A percentile compares a stretch with the other conserved stretches of the same genome.
phyloP scores from a whole-genome alignment of 2,888 invertebrate genomes.

The Furcula furcula region DNA sequence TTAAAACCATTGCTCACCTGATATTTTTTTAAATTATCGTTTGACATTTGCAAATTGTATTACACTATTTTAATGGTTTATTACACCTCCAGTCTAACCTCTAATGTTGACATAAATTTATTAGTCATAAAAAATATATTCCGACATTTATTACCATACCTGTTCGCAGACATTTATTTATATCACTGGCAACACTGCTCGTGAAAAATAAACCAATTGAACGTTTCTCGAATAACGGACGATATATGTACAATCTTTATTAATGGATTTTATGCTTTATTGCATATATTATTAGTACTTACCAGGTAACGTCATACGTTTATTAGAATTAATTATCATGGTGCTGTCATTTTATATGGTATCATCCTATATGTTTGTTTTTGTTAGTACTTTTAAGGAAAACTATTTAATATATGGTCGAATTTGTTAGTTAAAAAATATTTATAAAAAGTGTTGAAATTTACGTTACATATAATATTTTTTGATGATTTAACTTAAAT shows the following conservation, averaged over 20 bases:
- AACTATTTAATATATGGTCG: too few relatives aligned
- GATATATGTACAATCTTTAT: constrained; percentile 21
- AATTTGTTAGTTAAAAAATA: too few relatives aligned
- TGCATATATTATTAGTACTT: constrained; percentile 12
- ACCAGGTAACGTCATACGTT: neutral
- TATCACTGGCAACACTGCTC: neutral
- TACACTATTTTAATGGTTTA: neutral
- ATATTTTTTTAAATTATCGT: too few relatives aligned
- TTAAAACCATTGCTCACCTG: too few relatives aligned
- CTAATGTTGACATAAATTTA: neutral
- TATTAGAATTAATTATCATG: neutral
- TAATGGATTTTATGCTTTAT: constrained; percentile 5
- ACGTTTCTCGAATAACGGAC: constrained; percentile 10
- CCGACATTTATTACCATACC: neutral
- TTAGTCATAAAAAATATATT: neutral
- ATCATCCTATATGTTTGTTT: too few relatives aligned
- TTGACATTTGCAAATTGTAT: neutral
- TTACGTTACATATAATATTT: too few relatives aligned
- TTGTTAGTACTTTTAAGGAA: too few relatives aligned
- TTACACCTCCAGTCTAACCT: neutral
- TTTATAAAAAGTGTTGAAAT: too few relatives aligned
- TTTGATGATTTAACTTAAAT: too few relatives aligned
- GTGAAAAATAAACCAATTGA: constrained; percentile 26
- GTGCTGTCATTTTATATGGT: too few relatives aligned
- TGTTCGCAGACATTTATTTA: neutral